A percentile compares a stretch with the other conserved stretches of the same genome.
Evolutionary conservation across 2,888 invertebrate genomes (phyloP).

Genomic region (Bombyx huttoni): DNA sequence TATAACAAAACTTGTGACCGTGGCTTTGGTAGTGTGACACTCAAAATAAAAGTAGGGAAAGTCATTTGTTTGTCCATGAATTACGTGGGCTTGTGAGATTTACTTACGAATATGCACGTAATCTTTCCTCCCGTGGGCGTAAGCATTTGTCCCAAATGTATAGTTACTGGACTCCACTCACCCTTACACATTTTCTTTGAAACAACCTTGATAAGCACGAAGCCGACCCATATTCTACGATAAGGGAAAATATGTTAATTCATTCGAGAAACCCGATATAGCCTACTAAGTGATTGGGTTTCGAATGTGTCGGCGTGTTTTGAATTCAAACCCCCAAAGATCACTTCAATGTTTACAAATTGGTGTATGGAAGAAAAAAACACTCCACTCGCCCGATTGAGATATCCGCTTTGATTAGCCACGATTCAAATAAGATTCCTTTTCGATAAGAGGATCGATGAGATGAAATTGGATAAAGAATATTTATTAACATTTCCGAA

Average conservation of each 20-base stretch:
- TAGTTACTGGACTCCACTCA: slow-evolving; percentile 28
- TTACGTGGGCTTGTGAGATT: slow-evolving; percentile 59
- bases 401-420: slow-evolving; percentile 37
- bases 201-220: slow-evolving; percentile 58
- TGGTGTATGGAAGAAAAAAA: slow-evolving; percentile 36
- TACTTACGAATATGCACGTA: slow-evolving; percentile 59
- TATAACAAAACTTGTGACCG: slow-evolving; percentile 18
- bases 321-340: slow-evolving; percentile 54
- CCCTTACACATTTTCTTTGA: slow-evolving; percentile 57
- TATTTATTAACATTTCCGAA: slow-evolving; percentile 14
- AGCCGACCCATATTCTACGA: slow-evolving; percentile 53
- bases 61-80: slow-evolving; percentile 53
- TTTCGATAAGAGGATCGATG: slow-evolving; percentile 11
- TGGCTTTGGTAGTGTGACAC: slow-evolving; percentile 25
- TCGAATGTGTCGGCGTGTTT: slow-evolving; percentile 51
- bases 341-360: slow-evolving; percentile 63
- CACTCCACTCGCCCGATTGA: slow-evolving; percentile 31
- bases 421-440: slow-evolving; percentile 29
- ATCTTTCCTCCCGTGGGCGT: slow-evolving; percentile 62
- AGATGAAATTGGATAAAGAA: slow-evolving; percentile 10
- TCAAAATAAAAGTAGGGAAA: slow-evolving; percentile 35
- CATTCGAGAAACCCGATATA: slow-evolving; percentile 54
- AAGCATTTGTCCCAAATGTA: slow-evolving; percentile 52
- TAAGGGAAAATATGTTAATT: slow-evolving; percentile 72
- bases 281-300: slow-evolving; percentile 71